These are phyloP conservation scores for silkworm (Bombyx mori) DNA, from an alignment of 1,140 invertebrate genomes.

Conservation along the genomic window ASM3026992v2 NC_085124.1:6969001-6969500, in stretches of 20 bases:
- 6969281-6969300: no score
- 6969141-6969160: constrained; percentile 31
- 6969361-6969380: no score
- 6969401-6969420: constrained; percentile 47
- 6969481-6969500: constrained; percentile 50
- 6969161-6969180: constrained; percentile 54
- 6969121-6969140: constrained; percentile 45
- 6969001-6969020: constrained; percentile 11
- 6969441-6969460: constrained; percentile 42
- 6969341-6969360: no score
- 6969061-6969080: constrained; percentile 28
- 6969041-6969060: constrained; percentile 29
- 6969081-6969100: constrained; percentile 23
- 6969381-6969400: constrained; percentile 22
- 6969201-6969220: constrained; percentile 32
- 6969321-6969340: no score
- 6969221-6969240: constrained; percentile 29
- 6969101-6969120: constrained; percentile 38
- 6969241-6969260: not conserved
- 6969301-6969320: no score
- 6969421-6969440: constrained; percentile 48
- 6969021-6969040: constrained; percentile 17
- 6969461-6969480: constrained; percentile 48
- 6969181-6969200: constrained; percentile 29
- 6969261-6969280: no score